phyloP scores from a whole-genome alignment of 2,113 vertebrate species.

The Tachysurus fulvidraco region DNA sequence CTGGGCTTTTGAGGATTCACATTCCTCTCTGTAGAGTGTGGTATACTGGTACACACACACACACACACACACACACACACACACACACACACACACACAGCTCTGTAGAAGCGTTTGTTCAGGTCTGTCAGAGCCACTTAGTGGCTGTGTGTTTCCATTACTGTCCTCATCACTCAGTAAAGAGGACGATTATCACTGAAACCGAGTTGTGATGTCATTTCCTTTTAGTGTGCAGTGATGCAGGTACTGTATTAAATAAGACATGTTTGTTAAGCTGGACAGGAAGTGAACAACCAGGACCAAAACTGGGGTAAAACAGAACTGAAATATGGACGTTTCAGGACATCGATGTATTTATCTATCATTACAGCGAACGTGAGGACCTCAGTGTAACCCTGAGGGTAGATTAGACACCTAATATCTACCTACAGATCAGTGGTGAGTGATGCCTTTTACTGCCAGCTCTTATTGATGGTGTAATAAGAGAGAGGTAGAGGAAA shows the following conservation, averaged over 20 bases:
- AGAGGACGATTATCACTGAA: background rate
- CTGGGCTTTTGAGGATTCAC: slow-evolving; percentile 10
- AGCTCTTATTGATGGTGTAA: background rate
- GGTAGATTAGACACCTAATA: background rate
- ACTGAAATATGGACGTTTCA: background rate
- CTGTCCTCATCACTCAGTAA: background rate
- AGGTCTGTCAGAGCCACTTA: background rate
- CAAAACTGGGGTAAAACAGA: background rate
- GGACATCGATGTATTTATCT: background rate
- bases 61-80: slow-evolving; percentile 14
- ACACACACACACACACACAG: slow-evolving; percentile 3
- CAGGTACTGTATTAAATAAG: background rate
- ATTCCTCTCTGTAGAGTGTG: slow-evolving; percentile 30
- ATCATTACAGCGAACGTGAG: background rate
- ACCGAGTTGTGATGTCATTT: slow-evolving; percentile 1
- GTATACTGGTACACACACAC: slow-evolving; percentile 8
- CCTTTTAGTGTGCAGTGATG: background rate
- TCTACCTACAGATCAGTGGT: background rate
- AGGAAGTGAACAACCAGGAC: background rate
- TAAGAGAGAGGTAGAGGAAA: background rate
- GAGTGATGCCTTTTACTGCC: background rate
- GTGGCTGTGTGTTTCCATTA: background rate
- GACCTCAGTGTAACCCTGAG: background rate
- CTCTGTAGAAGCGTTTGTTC: background rate
- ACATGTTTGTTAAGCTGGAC: background rate